phyloP scores from a whole-genome alignment of 2,888 invertebrate species.

The Drosophila multiciliata region DNA sequence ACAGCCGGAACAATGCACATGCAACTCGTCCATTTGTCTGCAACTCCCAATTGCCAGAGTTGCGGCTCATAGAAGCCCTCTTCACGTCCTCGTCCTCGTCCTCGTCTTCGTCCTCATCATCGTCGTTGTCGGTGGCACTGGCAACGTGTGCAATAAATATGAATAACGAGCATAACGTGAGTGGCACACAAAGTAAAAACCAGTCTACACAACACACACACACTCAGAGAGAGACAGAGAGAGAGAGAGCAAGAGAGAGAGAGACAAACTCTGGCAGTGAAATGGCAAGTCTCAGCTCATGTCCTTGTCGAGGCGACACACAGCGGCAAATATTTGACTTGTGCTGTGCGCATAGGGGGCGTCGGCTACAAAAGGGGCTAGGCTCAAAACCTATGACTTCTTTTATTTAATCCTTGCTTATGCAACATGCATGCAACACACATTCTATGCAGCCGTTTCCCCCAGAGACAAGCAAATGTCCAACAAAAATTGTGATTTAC shows the following conservation, averaged over 20 bases:
- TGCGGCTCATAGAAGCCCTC: conserved; percentile 25
- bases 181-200: conserved; percentile 77
- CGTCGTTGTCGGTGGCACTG: conserved; percentile 44
- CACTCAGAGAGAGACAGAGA: not conserved
- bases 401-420: conserved; percentile 77
- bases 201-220: conserved; percentile 12
- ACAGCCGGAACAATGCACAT: conserved; percentile 66
- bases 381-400: conserved; percentile 35
- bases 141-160: conserved; percentile 80
- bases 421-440: conserved; percentile 74
- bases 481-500: conserved; percentile 51
- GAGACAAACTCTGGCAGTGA: conserved; percentile 51
- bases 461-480: conserved; percentile 41
- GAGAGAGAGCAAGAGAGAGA: not conserved
- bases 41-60: conserved; percentile 45
- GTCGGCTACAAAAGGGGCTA: conserved; percentile 10
- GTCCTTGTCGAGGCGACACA: conserved; percentile 59
- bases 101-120: conserved; percentile 16
- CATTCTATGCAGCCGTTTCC: conserved; percentile 52
- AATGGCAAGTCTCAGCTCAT: conserved; percentile 47
- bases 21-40: conserved; percentile 67
- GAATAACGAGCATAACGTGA: conserved; percentile 82
- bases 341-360: conserved; percentile 22
- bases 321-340: conserved; percentile 70
- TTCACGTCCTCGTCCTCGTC: conserved; percentile 2